Evolutionary conservation across 2,888 invertebrate genomes (phyloP).

Genomic region (Andrena marginata): DNA sequence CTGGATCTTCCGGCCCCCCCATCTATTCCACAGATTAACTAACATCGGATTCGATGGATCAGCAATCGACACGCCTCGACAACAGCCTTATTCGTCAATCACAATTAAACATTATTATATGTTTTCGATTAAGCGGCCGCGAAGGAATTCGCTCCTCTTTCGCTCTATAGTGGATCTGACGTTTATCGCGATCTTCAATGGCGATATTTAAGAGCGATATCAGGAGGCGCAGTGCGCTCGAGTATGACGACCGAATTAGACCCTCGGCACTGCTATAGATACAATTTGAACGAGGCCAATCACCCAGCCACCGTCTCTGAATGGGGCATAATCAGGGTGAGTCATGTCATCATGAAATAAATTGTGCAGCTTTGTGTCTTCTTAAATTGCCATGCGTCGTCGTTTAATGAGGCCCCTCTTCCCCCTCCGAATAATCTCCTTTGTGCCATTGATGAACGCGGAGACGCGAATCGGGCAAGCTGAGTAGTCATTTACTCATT

Average conservation of each 20-base stretch:
- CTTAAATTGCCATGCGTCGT: conserved; percentile 47
- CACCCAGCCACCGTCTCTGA: conserved; percentile 80
- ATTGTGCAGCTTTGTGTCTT: conserved; percentile 59
- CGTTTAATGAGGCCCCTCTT: conserved; percentile 25
- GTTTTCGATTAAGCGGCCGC: conserved; percentile 43
- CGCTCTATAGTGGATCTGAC: conserved; percentile 69
- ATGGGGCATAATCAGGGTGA: conserved; percentile 81
- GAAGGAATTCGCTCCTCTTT: conserved; percentile 75
- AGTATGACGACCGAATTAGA: conserved; percentile 75
- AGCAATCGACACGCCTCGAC: background rate
- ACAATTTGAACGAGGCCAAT: conserved; percentile 77
- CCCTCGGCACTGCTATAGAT: conserved; percentile 67
- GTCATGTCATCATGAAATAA: conserved; percentile 56
- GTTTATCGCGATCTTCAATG: conserved; percentile 71
- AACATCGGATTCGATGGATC: too few species aligned
- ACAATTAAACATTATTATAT: background rate
- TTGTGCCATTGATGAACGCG: conserved; percentile 17
- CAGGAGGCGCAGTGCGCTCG: conserved; percentile 76
- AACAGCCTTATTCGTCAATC: background rate
- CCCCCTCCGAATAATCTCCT: conserved; percentile 27
- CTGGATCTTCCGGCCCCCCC: background rate
- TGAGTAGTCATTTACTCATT: background rate
- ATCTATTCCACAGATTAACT: background rate
- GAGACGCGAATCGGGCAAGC: conserved; percentile 14
- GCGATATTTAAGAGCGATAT: conserved; percentile 78